Conservation (phyloP, 2,888 invertebrate species). For the Frankliniella fusca region DNA sequence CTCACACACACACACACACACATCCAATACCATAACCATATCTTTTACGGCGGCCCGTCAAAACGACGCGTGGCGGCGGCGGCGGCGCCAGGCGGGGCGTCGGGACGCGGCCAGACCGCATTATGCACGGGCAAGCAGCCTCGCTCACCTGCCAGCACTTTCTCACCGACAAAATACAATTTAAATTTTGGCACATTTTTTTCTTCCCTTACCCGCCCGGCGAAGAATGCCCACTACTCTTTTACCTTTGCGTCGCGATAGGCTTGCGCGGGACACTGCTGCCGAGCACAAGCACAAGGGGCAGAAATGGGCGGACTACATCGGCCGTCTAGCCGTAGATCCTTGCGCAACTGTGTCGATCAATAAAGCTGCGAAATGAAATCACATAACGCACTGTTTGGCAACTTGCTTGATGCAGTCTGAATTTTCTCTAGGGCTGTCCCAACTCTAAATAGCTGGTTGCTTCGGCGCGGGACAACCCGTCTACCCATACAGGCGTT, state of each 20-base stretch:
- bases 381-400: not conserved
- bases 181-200: too few species aligned
- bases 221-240: too few species aligned
- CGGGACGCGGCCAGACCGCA: not conserved
- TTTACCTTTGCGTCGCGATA: too few species aligned
- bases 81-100: not conserved
- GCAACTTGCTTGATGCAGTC: not conserved
- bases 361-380: not conserved
- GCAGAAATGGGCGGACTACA: not conserved
- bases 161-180: too few species aligned
- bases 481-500: too few species aligned
- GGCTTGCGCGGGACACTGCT: not conserved
- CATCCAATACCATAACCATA: not conserved
- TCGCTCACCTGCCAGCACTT: too few species aligned
- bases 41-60: not conserved
- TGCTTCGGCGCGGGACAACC: too few species aligned
- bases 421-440: not conserved
- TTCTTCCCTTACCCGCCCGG: too few species aligned
- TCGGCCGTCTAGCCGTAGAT: not conserved
- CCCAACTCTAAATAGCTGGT: not conserved
- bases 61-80: not conserved
- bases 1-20: not conserved
- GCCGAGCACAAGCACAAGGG: not conserved
- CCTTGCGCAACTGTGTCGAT: not conserved
- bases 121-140: not conserved